Evolutionary conservation across 2,113 vertebrate genomes (phyloP), one percentile per base, ranked within the genome.

Genomic region (Sialia sialis): DNA sequence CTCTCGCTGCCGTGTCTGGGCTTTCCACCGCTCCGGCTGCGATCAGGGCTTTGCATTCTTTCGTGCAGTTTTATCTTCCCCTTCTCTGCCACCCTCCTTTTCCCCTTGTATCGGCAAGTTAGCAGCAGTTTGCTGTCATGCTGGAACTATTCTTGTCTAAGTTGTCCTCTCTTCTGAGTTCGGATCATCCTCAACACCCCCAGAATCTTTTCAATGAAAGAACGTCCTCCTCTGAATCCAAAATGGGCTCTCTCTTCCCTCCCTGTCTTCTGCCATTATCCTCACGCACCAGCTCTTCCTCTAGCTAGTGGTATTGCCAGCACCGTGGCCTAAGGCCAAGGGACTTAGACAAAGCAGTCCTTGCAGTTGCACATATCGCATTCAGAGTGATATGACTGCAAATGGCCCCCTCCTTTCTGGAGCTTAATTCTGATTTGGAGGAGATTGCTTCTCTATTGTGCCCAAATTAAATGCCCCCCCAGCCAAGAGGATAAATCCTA

Each of bases 181-280:
- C 23, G 54, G 83, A 82, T 95, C 82, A 43, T 87, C 87, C 84
- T 91, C 87, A 59, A 89, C 73, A 84, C 77, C 82, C 78, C 89
- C 92, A 84, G 93, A 89, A 91, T 93, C 93, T 96, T 93, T 94
- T 85, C 83, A 78, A 92, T 92, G 81, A 86, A 91, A 85, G 82
- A 91, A 94, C 58, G 90, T 89, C 79, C 90, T 92, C 91, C 96
- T 97, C 94, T 88, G 97, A 97, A 97, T 98, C 97, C 97, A 98
- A 98, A 97, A 98, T 98, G 98, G 98, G 97, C 97, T 98, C 98
- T 98, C 93, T 95, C 91, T 96, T 96, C 96, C 96, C 97, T 97
- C 97, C 82, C 78, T 79, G 96, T 94, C 95, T 97, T 97, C 96
- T 97, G 98, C 97, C 97, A 98, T 98, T 97, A 95, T 97, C 96